Evolutionary conservation across 2,888 invertebrate species (phyloP), one percentile per base, ranked within the genome.

Genomic region (Rhagophthalmus giganteus): DNA sequence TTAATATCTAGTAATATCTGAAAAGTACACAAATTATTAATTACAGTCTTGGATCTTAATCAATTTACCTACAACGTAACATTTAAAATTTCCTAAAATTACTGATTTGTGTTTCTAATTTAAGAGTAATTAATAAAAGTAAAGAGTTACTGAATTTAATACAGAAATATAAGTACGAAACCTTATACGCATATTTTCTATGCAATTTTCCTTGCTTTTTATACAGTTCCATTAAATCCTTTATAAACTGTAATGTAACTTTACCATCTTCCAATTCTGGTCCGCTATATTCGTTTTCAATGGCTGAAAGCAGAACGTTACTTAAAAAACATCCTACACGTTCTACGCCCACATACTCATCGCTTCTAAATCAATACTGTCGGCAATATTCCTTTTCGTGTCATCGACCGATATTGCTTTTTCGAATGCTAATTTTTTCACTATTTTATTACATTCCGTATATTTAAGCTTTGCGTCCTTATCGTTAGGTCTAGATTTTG

Each of bases 151-250:
- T n/a, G n/a, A n/a, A n/a, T n/a, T n/a, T n/a, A n/a, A n/a, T n/a
- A n/a, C n/a, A n/a, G n/a, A n/a, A n/a, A n/a, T n/a, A n/a, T n/a
- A n/a, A n/a, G n/a, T n/a, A n/a, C n/a, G n/a, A 62, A 76, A 91
- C 94, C 83, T 95, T 92, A 75, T 93, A 98, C 13, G 98, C 99
- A 81, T 89, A 97, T 81, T 94, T 97, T 68, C 90, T 86, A 79
- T 99, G 99, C 54, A 99, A 78, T 77, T 88, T 93, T 69, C 93
- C 93, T 76, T 97, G 90, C 41, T 87, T 83, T 75, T 90, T 93
- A 74, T 90, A 99, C 69, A 87, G 84, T 59, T 90, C 85, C 84
- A 98, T 87, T 42, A 99, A 80, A 41, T 93, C 88, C 46, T 83
- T 81, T 80, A 95, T 89, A 75, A 99, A 99, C 62, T 89, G 79